phyloP scores from a whole-genome alignment of 2,888 invertebrate species.

The Aethes cnicana region DNA sequence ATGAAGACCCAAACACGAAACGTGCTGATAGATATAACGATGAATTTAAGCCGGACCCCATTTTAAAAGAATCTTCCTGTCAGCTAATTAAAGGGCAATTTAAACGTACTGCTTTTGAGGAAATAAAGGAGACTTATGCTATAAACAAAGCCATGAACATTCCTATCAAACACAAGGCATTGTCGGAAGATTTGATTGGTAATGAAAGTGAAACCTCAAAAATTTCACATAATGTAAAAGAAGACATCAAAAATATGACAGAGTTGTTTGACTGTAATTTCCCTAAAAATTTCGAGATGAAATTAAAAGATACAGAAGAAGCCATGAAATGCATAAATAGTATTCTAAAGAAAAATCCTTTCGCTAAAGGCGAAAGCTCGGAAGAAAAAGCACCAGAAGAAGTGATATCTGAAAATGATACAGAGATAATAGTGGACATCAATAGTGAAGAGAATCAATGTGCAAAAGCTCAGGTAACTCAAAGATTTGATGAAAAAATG shows the following conservation, averaged over 20 bases:
- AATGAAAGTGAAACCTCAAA: conserved; percentile 34
- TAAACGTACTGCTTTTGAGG: conserved; percentile 52
- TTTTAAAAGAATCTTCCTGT: conserved; percentile 61
- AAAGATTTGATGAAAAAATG: conserved; percentile 55
- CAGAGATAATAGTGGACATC: background rate
- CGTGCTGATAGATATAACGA: conserved; percentile 24
- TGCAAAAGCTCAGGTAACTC: conserved; percentile 29
- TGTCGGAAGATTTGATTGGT: conserved; percentile 47
- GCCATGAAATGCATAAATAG: conserved; percentile 56
- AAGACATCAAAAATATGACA: conserved; percentile 34
- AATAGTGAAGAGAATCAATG: background rate
- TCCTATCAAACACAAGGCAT: conserved; percentile 56
- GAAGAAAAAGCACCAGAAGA: background rate
- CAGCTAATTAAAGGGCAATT: conserved; percentile 52
- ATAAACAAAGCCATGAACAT: conserved; percentile 68
- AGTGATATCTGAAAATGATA: background rate
- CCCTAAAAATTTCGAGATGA: conserved; percentile 56
- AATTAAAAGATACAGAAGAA: conserved; percentile 62
- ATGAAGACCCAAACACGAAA: conserved; percentile 50
- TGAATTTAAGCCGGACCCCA: conserved; percentile 43
- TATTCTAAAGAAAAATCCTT: conserved; percentile 44
- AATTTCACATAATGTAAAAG: conserved; percentile 17
- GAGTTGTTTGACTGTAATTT: conserved; percentile 43
- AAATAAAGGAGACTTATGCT: conserved; percentile 60
- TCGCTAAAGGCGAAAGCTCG: background rate